Percentiles rank a stretch among this genome's conserved stretches.
Evolutionary conservation across 2,797 vertebrate species (phyloP).

Genomic region (Sorex maritimensis): DNA sequence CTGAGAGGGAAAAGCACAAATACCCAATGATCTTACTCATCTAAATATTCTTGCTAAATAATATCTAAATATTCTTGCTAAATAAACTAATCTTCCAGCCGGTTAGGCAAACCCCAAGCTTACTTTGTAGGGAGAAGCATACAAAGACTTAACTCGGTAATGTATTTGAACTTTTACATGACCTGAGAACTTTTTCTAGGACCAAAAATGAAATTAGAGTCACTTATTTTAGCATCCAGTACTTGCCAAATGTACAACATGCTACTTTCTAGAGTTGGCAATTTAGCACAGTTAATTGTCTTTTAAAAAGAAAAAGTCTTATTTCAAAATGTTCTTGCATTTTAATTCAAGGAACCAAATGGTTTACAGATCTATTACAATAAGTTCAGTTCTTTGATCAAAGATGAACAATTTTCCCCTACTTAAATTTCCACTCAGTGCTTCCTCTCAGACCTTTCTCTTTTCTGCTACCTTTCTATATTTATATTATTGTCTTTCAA

Average conservation of each 20-base stretch:
- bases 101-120: background rate
- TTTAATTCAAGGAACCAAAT: conserved; percentile 58
- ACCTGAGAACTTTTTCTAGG: conserved; percentile 26
- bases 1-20: too few species aligned
- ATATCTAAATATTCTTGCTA: background rate
- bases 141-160: conserved; percentile 23
- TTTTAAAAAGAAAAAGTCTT: conserved; percentile 42
- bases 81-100: conserved; percentile 25
- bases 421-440: conserved; percentile 7
- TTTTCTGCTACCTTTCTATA: conserved; percentile 16
- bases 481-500: conserved; percentile 13
- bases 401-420: background rate
- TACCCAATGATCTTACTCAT: too few species aligned
- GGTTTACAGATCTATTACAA: conserved; percentile 16
- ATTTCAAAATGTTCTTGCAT: conserved; percentile 44
- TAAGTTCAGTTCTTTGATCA: conserved; percentile 4
- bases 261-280: background rate
- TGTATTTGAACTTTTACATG: conserved; percentile 3
- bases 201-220: conserved; percentile 49
- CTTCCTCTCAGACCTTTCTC: background rate
- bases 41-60: too few species aligned
- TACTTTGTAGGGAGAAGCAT: background rate
- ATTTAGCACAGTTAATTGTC: conserved; percentile 15
- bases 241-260: conserved; percentile 37
- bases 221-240: conserved; percentile 25